Evolutionary conservation across 2,797 vertebrate genomes (phyloP).

Genomic region (Brachymystax lenok): DNA sequence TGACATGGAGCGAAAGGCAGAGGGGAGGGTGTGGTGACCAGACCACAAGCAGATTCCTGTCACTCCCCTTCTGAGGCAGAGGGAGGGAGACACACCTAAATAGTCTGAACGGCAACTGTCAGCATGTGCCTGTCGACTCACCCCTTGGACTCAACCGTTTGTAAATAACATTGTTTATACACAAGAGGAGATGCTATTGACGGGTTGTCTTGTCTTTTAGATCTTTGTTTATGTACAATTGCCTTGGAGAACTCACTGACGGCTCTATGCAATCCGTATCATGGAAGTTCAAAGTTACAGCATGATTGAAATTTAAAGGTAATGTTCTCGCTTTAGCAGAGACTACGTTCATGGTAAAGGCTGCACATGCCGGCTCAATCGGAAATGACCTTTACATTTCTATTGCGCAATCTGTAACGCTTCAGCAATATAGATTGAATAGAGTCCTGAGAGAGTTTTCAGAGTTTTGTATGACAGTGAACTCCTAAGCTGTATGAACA

Average conservation of each 20-base stretch:
- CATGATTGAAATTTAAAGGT: no score
- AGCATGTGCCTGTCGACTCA: slow-evolving; percentile 46
- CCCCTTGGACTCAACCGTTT: slow-evolving; percentile 46
- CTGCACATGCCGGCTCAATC: no score
- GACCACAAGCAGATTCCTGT: neutral
- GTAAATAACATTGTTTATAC: slow-evolving; percentile 40
- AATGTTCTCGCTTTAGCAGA: no score
- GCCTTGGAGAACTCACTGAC: neutral
- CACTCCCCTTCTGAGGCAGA: slow-evolving; percentile 1
- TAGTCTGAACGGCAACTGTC: slow-evolving; percentile 33
- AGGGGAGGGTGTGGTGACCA: neutral
- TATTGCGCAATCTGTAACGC: no score
- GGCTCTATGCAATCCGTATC: no score
- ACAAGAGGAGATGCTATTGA: slow-evolving; percentile 28
- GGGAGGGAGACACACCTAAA: slow-evolving; percentile 25
- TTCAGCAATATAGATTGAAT: no score
- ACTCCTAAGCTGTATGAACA: no score
- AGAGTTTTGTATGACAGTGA: neutral
- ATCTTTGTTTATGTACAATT: neutral
- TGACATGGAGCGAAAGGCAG: neutral
- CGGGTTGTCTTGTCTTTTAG: slow-evolving; percentile 6
- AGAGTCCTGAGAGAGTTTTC: no score
- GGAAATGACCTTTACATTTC: no score
- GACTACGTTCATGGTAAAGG: no score
- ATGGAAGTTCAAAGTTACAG: no score